Conservation (phyloP, 2,797 vertebrate genomes). For the Hylomyscus alleni region DNA sequence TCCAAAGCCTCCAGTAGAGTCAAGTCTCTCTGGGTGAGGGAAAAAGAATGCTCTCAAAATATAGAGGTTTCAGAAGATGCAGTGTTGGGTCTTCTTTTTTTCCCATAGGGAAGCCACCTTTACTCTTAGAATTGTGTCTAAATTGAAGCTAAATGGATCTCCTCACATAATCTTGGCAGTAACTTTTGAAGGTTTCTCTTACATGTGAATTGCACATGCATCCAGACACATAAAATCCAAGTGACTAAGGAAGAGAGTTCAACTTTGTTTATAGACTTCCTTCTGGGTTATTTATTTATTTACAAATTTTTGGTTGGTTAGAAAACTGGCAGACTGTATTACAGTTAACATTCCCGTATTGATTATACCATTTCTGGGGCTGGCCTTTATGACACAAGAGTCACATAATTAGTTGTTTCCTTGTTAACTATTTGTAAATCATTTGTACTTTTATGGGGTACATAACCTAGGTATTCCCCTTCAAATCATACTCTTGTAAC, state of each 20-base stretch:
- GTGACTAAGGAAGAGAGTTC: conserved; percentile 47
- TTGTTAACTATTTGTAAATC: conserved; percentile 91
- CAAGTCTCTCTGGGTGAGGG: conserved; percentile 74
- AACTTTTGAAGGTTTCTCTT: conserved; percentile 37
- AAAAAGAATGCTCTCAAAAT: conserved; percentile 61
- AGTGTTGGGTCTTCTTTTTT: conserved; percentile 17
- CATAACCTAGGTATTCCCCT: conserved; percentile 86
- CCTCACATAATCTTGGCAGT: conserved; percentile 34
- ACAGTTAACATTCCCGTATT: conserved; percentile 95
- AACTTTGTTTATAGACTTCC: conserved; percentile 90
- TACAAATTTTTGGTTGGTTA: conserved; percentile 91
- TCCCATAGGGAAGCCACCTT: background rate
- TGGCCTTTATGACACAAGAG: conserved; percentile 91
- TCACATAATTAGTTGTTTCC: conserved; percentile 89
- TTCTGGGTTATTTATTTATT: conserved; percentile 86
- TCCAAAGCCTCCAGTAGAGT: conserved; percentile 73
- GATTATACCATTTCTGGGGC: conserved; percentile 95
- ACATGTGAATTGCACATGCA: conserved; percentile 53
- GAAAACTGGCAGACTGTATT: conserved; percentile 97
- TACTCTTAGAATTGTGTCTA: conserved; percentile 26
- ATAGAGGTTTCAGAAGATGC: background rate
- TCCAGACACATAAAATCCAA: conserved; percentile 75
- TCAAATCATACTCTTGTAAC: conserved; percentile 85
- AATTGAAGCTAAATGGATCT: background rate
- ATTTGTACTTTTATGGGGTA: conserved; percentile 87